phyloP scores from a whole-genome alignment of 2,888 invertebrate genomes.

The Sphinx pinastri region DNA sequence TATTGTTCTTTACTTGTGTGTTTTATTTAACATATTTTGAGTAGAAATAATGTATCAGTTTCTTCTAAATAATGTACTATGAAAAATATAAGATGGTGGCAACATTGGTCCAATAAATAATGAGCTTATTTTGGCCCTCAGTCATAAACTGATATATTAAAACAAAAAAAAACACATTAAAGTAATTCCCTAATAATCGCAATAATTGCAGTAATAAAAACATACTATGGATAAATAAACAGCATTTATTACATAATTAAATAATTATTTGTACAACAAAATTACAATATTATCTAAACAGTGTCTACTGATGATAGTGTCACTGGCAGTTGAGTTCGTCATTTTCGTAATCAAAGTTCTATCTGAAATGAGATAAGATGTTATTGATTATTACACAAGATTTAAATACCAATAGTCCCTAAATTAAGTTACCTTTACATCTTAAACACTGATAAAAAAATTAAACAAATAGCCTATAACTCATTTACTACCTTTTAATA shows the following conservation, averaged over 20 bases:
- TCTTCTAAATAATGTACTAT: not conserved
- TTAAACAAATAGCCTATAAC: no score
- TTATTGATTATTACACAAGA: not conserved
- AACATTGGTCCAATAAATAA: no score
- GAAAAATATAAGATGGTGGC: no score
- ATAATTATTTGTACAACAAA: constrained; percentile 75
- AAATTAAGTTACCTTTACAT: no score
- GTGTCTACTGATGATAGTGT: constrained; percentile 52
- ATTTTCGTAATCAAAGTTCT: constrained; percentile 24
- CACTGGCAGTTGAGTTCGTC: constrained; percentile 6
- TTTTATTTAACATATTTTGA: constrained; percentile 41
- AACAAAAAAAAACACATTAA: no score
- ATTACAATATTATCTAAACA: constrained; percentile 67
- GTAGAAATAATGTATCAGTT: not conserved
- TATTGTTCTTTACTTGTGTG: constrained; percentile 61
- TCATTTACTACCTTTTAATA: no score
- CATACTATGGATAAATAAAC: constrained; percentile 48
- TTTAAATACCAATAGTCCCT: no score
- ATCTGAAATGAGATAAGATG: constrained; percentile 8
- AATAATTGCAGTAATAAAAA: not conserved
- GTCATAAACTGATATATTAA: no score
- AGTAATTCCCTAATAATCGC: no score
- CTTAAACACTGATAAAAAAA: no score
- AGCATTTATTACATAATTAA: constrained; percentile 63
- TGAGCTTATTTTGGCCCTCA: no score